A percentile compares a stretch with the other conserved stretches of the same genome.
Evolutionary conservation across 2,888 invertebrate genomes (phyloP).

Genomic region (Ochropleura plecta): DNA sequence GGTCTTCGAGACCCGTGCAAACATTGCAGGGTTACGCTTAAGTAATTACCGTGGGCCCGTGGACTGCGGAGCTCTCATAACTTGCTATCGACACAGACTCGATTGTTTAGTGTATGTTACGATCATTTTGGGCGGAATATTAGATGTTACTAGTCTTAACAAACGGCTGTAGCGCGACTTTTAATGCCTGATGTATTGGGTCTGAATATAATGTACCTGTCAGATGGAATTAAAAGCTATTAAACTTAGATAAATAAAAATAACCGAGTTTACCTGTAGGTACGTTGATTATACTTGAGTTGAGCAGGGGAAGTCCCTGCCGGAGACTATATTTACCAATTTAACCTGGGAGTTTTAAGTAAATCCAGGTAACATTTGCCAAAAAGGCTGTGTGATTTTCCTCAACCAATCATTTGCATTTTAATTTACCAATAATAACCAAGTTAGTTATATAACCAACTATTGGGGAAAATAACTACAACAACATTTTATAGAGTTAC

Average conservation of each 20-base stretch:
- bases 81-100: constrained; percentile 71
- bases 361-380: not conserved
- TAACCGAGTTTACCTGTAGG: not conserved
- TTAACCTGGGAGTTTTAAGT: not conserved
- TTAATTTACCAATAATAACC: too few relatives aligned
- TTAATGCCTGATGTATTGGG: not conserved
- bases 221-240: not conserved
- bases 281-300: too few relatives aligned
- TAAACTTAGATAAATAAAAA: not conserved
- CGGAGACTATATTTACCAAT: not conserved
- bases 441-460: not conserved
- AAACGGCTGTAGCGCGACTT: not conserved
- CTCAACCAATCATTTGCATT: too few relatives aligned
- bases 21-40: constrained; percentile 79
- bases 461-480: not conserved
- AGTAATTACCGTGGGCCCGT: constrained; percentile 82
- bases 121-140: constrained; percentile 44
- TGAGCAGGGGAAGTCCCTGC: not conserved
- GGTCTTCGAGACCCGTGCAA: constrained; percentile 78
- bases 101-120: constrained; percentile 70
- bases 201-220: not conserved
- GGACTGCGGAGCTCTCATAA: constrained; percentile 80
- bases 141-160: constrained; percentile 10
- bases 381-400: not conserved
- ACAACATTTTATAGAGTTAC: not conserved